Evolutionary conservation across 2,113 vertebrate genomes (phyloP).

Genomic region (Ceyx melanurus): DNA sequence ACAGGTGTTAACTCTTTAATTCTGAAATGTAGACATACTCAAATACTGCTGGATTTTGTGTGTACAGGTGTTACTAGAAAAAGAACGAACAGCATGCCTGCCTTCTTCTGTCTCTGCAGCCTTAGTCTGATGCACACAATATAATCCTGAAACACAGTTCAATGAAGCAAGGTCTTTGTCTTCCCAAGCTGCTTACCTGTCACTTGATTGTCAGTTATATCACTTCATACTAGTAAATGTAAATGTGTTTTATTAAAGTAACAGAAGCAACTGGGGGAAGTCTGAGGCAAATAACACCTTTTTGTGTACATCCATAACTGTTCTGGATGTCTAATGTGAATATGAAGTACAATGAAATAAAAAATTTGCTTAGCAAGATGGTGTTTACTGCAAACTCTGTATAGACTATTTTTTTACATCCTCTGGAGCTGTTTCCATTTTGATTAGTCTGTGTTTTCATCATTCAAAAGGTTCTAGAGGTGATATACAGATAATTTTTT

Average conservation of each 20-base stretch:
- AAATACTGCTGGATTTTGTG: not conserved
- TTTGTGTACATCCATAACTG: not conserved
- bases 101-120: not conserved
- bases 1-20: not conserved
- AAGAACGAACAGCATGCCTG: not conserved
- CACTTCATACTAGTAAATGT: not conserved
- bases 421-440: not conserved
- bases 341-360: not conserved
- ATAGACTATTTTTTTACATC: not conserved
- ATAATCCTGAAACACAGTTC: not conserved
- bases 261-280: not conserved
- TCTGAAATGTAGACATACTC: not conserved
- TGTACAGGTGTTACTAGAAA: not conserved
- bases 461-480: not conserved
- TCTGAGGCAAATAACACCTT: not conserved
- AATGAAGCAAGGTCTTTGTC: not conserved
- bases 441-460: not conserved
- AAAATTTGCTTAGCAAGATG: not conserved
- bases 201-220: not conserved
- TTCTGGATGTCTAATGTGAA: not conserved
- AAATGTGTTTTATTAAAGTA: not conserved
- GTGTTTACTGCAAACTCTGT: conserved; percentile 16
- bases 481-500: not conserved
- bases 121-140: not conserved
- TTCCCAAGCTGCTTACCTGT: not conserved